Conservation (phyloP, 2,797 vertebrate genomes). For the Pitangus sulphuratus region DNA sequence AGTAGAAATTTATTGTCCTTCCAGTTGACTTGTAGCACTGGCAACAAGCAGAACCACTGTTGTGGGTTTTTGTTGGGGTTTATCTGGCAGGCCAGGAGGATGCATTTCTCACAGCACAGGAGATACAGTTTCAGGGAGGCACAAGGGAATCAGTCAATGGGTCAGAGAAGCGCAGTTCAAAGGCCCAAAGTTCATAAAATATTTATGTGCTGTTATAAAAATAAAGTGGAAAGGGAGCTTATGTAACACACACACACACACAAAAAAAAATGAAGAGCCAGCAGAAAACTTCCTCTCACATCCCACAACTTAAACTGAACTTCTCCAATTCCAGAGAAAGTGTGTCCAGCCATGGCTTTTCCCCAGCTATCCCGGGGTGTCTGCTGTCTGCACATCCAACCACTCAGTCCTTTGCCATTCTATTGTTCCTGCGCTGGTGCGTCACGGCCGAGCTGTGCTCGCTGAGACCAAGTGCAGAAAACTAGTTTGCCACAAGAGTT, state of each 20-base stretch:
- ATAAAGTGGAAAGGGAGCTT: neutral
- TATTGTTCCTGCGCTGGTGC: neutral
- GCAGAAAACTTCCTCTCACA: neutral
- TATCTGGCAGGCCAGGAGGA: neutral
- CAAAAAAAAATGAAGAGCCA: neutral
- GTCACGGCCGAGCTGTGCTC: neutral
- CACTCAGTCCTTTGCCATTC: neutral
- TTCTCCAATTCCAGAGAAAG: neutral
- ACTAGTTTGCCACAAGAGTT: neutral
- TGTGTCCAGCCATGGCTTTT: neutral
- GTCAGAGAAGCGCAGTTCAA: constrained; percentile 29
- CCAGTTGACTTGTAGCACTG: neutral
- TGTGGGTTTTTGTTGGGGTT: neutral
- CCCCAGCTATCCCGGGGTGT: neutral
- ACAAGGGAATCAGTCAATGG: neutral
- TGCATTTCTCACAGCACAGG: neutral
- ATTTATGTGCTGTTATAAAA: constrained; percentile 4
- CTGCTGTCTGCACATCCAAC: neutral
- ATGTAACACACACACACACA: neutral
- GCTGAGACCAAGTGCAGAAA: neutral
- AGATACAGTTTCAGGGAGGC: neutral
- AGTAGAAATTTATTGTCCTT: neutral
- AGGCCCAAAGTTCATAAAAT: constrained; percentile 1
- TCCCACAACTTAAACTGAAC: neutral
- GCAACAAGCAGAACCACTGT: neutral